These are phyloP conservation scores for Danaus melanippus DNA, from an alignment of 1,140 invertebrate species.

Conservation along the genomic window DNA sequence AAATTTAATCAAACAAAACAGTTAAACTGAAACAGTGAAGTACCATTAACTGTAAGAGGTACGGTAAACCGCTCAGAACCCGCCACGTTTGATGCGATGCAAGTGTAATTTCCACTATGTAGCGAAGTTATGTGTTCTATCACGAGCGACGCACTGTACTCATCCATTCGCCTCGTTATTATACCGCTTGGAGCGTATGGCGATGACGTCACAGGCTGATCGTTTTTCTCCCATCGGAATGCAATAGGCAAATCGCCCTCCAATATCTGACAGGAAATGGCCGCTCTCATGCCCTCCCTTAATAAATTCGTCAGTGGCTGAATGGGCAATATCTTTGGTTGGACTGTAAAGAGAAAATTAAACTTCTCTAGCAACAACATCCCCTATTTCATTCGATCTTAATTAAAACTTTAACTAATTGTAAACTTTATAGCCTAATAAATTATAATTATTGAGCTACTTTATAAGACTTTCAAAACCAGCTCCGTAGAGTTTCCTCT, in stretches of 20 bases:
- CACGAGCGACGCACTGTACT: conserved; percentile 90
- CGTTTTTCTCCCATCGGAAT: conserved; percentile 89
- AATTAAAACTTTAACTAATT: too few species aligned
- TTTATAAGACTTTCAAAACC: conserved; percentile 7
- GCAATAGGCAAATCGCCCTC: conserved; percentile 94
- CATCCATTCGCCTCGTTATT: conserved; percentile 80
- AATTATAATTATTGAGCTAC: conserved; percentile 7
- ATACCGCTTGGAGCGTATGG: conserved; percentile 72
- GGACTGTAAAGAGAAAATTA: conserved; percentile 74
- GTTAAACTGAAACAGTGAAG: conserved; percentile 19
- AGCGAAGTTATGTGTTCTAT: conserved; percentile 88
- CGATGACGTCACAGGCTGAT: conserved; percentile 73
- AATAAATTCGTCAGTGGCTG: conserved; percentile 85
- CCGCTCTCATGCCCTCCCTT: conserved; percentile 92
- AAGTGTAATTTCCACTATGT: conserved; percentile 92
- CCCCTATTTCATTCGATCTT: too few species aligned
- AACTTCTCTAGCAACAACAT: too few species aligned
- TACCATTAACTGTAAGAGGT: conserved; percentile 87
- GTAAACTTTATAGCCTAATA: too few species aligned
- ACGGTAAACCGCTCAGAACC: conserved; percentile 83
- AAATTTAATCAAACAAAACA: conserved; percentile 15
- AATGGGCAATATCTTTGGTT: conserved; percentile 90
- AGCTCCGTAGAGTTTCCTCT: conserved; percentile 1
- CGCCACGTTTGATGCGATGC: conserved; percentile 87
- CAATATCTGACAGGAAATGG: conserved; percentile 93